Base-by-base conservation (phyloP, 2,888 invertebrate species). In the Tipula unca region DNA sequence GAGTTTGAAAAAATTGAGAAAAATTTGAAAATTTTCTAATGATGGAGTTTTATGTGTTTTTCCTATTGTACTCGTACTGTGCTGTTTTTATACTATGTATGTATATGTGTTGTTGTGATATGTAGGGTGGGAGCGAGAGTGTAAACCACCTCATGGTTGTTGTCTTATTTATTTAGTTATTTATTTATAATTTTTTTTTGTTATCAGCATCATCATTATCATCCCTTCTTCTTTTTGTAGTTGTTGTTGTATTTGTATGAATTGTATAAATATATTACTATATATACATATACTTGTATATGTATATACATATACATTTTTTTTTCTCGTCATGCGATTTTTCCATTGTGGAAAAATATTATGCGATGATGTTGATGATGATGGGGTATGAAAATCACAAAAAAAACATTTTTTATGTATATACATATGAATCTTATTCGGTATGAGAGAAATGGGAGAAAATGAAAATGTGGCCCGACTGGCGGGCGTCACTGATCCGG, bases 401-500 rank as follows among this genome's bases (percentile, higher is more conserved):
- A 69, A 48, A 48, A 69, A 69, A 69, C 5, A 25, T 69, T 20
- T 54, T 20, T 54, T 54, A 3, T 48, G n/a, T 48, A 3, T 48
- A 17, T 48, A 17, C 10, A 39, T 39, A n/a, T 20, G 25, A 69
- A 25, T 69, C n/a, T n/a, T n/a, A n/a, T n/a, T n/a, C n/a, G 69
- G 25, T 25, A 10, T 48, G 48, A 17, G 48, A 25, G 69, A 69
- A 10, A n/a, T 69, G 69, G 25, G 25, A 69, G 25, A 69, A 54
- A 69, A 69, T 25, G 1, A 69, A 25, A 69, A 25, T 69, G 69
- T 69, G 13, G 92, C 92, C 93, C 90, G 91, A 88, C 91, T 89
- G 92, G 89, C 92, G 92, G 93, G 93, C 93, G 92, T 92, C 91
- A 88, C 87, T 87, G 87, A 88, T 87, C 86, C 84, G 85, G 84